Evolutionary conservation across 2,797 vertebrate genomes (phyloP), one percentile per base, ranked within the genome.

Genomic region (Manis crassicaudata): DNA sequence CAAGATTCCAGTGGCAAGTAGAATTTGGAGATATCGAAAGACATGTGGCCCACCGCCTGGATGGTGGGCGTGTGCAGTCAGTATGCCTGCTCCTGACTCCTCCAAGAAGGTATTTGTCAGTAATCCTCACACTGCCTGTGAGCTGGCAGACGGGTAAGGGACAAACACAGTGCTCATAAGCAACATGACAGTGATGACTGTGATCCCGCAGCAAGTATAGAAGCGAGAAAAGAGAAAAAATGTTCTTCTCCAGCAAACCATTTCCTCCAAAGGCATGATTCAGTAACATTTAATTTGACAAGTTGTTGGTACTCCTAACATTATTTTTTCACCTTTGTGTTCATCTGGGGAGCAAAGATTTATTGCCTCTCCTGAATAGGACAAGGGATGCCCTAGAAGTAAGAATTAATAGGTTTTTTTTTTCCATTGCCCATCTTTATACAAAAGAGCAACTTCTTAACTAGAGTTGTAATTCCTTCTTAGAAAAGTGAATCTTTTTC

Each of bases 251-350:
- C 35, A 93, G 84, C 50, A 96, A 96, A 88, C 72, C 72, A 35
- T 95, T 94, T 96, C 62, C 73, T 92, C 88, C 40, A 16, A 88
- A 95, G 94, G 95, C 35, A 80, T 95, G 94, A 96, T 97, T 97
- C 93, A 95, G 79, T 96, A 92, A 87, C 63, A 95, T 95, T 95
- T 90, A 77, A 96, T 94, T 88, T 94, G 95, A 96, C 95, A 97
- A 90, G 92, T 88, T 79, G 88, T 84, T 90, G 92, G 62, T 83
- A 67, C 68, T 94, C 21, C 40, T 90, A 93, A 96, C 88, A 90
- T 97, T 96, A 97, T 94, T 95, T 96, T 96, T 92, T 93, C 89
- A 81, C 77, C 40, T 83, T 92, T 54, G 21, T 95, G 89, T 96
- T 86, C 62, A 32, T 81, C 92, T 94, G 29, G 14, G n/a, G 60